These are phyloP conservation scores for Protobothrops flavoviridis DNA, from an alignment of 2,113 vertebrate species.

Conservation along the genomic window DNA sequence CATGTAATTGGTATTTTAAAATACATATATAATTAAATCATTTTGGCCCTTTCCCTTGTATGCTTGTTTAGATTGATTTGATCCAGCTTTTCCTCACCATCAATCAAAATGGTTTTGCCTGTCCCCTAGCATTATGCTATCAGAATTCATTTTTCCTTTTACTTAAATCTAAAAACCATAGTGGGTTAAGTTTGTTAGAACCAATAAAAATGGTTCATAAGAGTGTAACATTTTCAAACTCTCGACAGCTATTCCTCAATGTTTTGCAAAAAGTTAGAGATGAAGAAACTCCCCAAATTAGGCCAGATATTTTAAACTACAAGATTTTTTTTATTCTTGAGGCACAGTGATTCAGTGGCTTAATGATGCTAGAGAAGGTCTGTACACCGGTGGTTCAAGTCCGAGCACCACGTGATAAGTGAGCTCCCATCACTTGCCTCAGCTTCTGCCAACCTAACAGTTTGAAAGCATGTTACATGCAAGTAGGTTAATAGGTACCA, in stretches of 20 bases:
- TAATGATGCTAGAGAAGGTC: not conserved
- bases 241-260: not conserved
- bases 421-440: not conserved
- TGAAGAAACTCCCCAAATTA: not conserved
- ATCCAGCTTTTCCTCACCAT: not conserved
- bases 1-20: not conserved
- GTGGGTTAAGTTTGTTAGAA: not conserved
- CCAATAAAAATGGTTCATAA: not conserved
- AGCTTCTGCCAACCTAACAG: not conserved
- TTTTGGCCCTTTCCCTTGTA: not conserved
- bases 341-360: not conserved
- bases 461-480: not conserved
- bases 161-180: not conserved
- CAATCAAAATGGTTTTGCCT: not conserved
- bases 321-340: not conserved
- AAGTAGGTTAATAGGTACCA: not conserved
- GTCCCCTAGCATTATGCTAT: too few species aligned
- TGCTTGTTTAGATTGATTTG: not conserved
- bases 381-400: not conserved
- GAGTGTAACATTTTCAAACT: not conserved
- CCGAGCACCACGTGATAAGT: not conserved
- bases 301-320: not conserved
- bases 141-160: not conserved
- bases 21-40: not conserved
- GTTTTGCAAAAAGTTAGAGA: not conserved